Evolutionary conservation across 64 coral and sea anemone genomes (phyloP).

Genomic region (Pachyseris speciosa): DNA sequence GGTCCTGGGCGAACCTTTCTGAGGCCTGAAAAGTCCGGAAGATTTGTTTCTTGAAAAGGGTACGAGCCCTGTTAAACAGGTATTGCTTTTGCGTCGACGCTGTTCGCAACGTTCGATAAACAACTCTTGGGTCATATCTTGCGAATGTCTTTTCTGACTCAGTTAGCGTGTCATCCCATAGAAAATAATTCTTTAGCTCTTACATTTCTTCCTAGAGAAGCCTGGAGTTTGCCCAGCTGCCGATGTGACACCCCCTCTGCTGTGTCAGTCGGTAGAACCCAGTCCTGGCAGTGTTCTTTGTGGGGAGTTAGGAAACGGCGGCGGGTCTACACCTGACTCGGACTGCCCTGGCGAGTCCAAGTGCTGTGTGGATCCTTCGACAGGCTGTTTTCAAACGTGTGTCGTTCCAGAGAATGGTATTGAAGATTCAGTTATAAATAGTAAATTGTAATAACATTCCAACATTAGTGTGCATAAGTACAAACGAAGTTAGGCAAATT

Average conservation of each 20-base stretch:
- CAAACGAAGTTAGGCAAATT: no score
- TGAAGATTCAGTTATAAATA: not conserved
- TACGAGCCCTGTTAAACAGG: no score
- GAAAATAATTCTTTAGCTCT: not conserved
- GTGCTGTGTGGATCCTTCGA: constrained; percentile 31
- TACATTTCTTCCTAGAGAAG: constrained; percentile 31
- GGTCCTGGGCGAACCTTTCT: no score
- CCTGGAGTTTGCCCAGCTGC: constrained; percentile 54
- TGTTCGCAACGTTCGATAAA: no score
- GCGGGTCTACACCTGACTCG: not conserved
- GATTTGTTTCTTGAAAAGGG: no score
- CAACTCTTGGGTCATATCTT: no score
- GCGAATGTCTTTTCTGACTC: no score
- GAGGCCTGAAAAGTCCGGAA: no score
- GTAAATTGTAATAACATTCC: no score
- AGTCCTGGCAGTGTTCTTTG: constrained; percentile 15
- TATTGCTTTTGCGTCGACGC: no score
- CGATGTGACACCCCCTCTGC: not conserved
- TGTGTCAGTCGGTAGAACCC: not conserved
- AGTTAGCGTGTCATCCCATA: no score
- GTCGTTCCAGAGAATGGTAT: constrained; percentile 39
- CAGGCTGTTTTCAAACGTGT: constrained; percentile 43
- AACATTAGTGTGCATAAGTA: no score
- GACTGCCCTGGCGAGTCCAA: constrained; percentile 57
- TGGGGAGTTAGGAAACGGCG: not conserved